Base-by-base conservation (phyloP, 2,888 invertebrate species). In the Caenorhabditis auriculariae region DNA sequence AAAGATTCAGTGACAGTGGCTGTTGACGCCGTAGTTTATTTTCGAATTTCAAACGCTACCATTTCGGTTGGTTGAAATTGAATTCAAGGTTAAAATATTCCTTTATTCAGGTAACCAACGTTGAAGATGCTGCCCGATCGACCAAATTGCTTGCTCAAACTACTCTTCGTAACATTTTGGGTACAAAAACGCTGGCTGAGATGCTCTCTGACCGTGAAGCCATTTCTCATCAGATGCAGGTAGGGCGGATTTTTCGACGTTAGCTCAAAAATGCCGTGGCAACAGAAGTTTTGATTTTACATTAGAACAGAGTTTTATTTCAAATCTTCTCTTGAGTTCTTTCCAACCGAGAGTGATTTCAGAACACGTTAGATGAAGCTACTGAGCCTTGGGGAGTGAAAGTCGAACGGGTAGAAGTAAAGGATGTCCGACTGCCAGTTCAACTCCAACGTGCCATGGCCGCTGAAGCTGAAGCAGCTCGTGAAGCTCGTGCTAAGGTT, bases 1-100 rank as follows among this genome's bases (percentile, higher is more conserved):
- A 71, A 93, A 84, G 95, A 96, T 85, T 92, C 92, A 54, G 95
- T 96, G 54, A 96, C 95, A 0, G 94, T 96, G 4, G 92, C 93
- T 3, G 95, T 96, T 45, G 95, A 96, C 82, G 95, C 95, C 19
- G 86, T 86, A 24, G 82, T 84, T 24, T 84, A 85, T 67, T 85
- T 84, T 69, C 73, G 83, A 32, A 93, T 96, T 27, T 91, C 90
- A 76, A 95, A 96, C 83, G 94, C 96, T 12, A 95, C 94, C 1
- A 91, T 94, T 66, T 93, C 94, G 44, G 69, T 66, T 23, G 49
- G 55, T 12, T n/a, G 32, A 9, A 35, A 15, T 9, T 19, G 41
- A 12, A 9, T 41, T 12, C 21, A 21, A 44, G 1, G 26, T 23
- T 44, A 44, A 21, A 12, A 6, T n/a, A 38, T 23, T 29, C 15